Evolutionary conservation across 1,140 invertebrate genomes (phyloP).

Genomic region (Aphelinus atriplicis): DNA sequence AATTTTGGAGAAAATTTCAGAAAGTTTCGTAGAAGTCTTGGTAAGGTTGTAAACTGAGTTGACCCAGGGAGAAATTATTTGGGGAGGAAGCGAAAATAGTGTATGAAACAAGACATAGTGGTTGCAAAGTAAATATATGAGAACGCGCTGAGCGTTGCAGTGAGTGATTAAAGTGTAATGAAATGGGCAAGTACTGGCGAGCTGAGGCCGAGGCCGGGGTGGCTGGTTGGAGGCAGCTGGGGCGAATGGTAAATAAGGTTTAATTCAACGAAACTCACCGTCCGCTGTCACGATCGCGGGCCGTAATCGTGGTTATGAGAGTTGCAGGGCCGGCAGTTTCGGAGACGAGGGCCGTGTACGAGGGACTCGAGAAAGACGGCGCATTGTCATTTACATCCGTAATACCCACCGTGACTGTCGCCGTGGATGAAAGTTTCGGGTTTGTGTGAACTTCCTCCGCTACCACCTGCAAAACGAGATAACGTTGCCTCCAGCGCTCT

Average conservation of each 20-base stretch:
- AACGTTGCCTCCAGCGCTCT: no score
- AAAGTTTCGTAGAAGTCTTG: no score
- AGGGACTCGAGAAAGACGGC: conserved; percentile 80
- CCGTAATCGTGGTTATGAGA: conserved; percentile 79
- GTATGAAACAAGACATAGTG: no score
- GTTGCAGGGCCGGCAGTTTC: conserved; percentile 79
- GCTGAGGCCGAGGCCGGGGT: no score
- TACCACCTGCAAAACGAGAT: conserved; percentile 70
- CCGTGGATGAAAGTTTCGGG: conserved; percentile 82
- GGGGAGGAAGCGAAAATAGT: no score
- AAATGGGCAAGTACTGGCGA: conserved; percentile 41
- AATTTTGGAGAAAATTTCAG: no score
- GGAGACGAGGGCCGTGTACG: conserved; percentile 76
- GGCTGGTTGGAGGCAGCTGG: no score
- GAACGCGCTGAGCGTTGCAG: no score
- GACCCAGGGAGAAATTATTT: no score
- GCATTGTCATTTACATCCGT: conserved; percentile 92
- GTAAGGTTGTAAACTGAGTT: no score
- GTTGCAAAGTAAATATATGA: no score
- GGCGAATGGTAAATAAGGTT: conserved; percentile 26
- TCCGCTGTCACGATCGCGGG: conserved; percentile 85
- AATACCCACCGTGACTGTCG: conserved; percentile 85
- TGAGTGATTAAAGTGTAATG: no score
- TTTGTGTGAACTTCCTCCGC: conserved; percentile 84
- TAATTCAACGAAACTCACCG: conserved; percentile 65